phyloP scores from a whole-genome alignment of 1,140 invertebrate genomes.

The Macrotrachela quadricornifera region DNA sequence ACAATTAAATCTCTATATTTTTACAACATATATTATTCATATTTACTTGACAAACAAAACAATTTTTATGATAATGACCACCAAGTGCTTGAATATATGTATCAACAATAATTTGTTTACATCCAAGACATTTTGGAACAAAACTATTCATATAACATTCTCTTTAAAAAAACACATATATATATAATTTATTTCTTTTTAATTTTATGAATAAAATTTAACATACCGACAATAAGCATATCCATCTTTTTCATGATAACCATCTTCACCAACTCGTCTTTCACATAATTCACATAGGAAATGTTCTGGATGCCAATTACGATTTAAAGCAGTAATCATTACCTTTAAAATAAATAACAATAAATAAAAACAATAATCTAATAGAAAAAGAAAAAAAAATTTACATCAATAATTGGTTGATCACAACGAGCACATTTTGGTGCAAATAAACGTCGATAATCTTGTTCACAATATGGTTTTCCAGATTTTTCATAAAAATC shows the following conservation, averaged over 20 bases:
- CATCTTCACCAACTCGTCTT: conserved; percentile 83
- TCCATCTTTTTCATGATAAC: conserved; percentile 28
- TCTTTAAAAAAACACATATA: conserved; percentile 33
- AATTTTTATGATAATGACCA: conserved; percentile 92
- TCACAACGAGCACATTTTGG: conserved; percentile 94
- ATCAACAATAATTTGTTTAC: conserved; percentile 84
- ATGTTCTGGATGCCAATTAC: conserved; percentile 97
- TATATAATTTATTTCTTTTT: not conserved
- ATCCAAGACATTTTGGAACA: conserved; percentile 37
- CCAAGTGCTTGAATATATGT: conserved; percentile 96
- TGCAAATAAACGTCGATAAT: conserved; percentile 93
- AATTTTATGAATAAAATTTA: conserved; percentile 28
- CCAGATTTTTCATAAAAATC: conserved; percentile 96
- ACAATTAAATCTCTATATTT: no score
- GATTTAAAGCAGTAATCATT: conserved; percentile 91
- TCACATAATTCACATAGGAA: conserved; percentile 97
- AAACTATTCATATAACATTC: conserved; percentile 1
- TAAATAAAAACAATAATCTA: conserved; percentile 12
- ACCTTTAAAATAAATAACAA: conserved; percentile 30
- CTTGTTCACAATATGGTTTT: conserved; percentile 84
- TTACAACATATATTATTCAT: conserved; percentile 20
- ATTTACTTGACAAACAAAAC: conserved; percentile 82
- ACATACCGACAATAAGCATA: conserved; percentile 24
- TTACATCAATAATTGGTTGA: conserved; percentile 86
- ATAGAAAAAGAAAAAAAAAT: conserved; percentile 12